Base-by-base conservation (phyloP, 2,888 invertebrate genomes). In the Drosophila nr. medialis region DNA sequence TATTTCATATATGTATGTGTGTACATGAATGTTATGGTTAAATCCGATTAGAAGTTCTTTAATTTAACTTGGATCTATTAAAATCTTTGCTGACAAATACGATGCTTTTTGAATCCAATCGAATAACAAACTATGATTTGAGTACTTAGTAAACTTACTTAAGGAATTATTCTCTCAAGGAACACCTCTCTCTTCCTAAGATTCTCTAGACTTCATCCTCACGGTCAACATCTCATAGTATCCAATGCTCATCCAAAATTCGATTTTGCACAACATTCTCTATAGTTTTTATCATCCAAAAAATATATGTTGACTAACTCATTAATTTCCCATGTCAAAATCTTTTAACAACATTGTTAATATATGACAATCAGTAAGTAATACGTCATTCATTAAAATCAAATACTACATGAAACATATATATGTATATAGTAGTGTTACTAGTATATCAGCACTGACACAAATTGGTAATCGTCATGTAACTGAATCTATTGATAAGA, bases 401-500 rank as follows among this genome's bases (percentile, higher is more conserved):
- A 29, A 36, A 36, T 48, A 45, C 1, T 13, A 42, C 15, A 36
- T 32, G 34, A 18, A 1, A 6, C 8, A 8, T 30, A 30, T 15
- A 13, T 13, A 45, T 11, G 42, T 13, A 51, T 13, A 49, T 45
- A 24, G n/a, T 29, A 18, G 21, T 36, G 34, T 24, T 53, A 15
- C 21, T 2, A n/a, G 8, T 51, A 32, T 11, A 53, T 24, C 32
- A 56, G 49, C n/a, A 59, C 18, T 53, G 75, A 75, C 80, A 80
- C 53, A 62, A 64, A 53, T 77, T 61, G 49, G 42, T 34, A 62
- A 55, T 69, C 49, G 48, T 75, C 40, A 61, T 10, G 30, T 21
- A 27, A 38, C 53, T 27, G 11, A 64, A 70, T 32, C 50, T 42
- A 51, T 56, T 63, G 62, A 75, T 64, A 80, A 75, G 56, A 40